phyloP scores from a whole-genome alignment of 2,113 vertebrate genomes.

The Ammodytes dubius region DNA sequence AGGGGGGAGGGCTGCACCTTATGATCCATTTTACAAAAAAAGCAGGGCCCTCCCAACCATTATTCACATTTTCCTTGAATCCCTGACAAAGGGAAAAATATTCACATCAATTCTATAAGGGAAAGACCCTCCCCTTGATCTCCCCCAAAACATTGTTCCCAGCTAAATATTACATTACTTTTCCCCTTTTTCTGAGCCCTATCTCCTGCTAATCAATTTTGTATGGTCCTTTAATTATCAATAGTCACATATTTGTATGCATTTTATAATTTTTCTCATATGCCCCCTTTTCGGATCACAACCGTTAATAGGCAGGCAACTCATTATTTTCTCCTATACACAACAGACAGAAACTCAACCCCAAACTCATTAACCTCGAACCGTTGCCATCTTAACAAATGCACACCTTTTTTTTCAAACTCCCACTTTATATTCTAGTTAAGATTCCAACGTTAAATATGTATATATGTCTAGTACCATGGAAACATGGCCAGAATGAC shows the following conservation, averaged over 20 bases:
- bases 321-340: not conserved
- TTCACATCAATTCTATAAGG: too few species aligned
- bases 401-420: not conserved
- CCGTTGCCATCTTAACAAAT: not conserved
- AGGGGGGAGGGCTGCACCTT: not conserved
- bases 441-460: not conserved
- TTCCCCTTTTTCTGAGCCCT: not conserved
- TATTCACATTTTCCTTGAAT: not conserved
- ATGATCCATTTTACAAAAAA: not conserved
- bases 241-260: not conserved
- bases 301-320: not conserved
- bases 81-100: not conserved
- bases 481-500: constrained; percentile 2
- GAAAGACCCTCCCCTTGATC: not conserved
- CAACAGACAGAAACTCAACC: not conserved
- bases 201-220: accelerated
- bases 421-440: not conserved
- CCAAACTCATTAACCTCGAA: not conserved
- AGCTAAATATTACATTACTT: not conserved
- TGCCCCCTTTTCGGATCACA: not conserved
- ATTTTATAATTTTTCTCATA: not conserved
- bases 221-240: not conserved
- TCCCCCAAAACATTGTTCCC: not conserved
- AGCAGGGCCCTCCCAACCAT: not conserved
- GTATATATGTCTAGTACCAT: not conserved